Conservation (phyloP, 2,113 vertebrate species). For the Zootoca vivipara region DNA sequence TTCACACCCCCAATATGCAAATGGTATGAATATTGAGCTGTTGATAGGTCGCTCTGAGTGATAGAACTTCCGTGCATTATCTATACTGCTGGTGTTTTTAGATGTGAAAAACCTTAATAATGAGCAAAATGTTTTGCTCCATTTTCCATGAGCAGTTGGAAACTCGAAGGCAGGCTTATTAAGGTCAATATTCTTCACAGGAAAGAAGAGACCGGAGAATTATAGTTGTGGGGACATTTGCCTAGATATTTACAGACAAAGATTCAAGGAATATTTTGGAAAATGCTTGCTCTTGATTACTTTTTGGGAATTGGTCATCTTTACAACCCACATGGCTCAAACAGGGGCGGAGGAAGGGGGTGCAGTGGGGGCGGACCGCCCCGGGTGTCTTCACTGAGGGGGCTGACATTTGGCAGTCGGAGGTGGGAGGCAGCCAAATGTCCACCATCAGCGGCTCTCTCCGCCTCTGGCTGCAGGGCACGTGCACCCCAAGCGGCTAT, state of each 20-base stretch:
- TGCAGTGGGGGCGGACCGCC: no score
- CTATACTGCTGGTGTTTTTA: neutral
- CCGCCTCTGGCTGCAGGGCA: no score
- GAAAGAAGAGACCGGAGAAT: neutral
- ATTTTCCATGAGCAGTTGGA: neutral
- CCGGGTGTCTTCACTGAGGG: no score
- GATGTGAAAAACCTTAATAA: neutral
- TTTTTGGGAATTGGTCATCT: neutral
- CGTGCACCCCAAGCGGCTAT: no score
- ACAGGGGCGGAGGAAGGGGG: no score
- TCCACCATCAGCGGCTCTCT: no score
- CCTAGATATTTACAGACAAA: neutral
- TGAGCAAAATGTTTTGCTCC: neutral
- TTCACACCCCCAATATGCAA: neutral
- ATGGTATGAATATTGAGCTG: neutral
- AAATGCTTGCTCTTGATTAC: neutral
- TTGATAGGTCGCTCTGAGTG: neutral
- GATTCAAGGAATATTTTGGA: neutral
- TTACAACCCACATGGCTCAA: neutral
- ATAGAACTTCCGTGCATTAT: neutral
- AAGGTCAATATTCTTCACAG: slow-evolving; percentile 1
- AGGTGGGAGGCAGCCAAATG: no score
- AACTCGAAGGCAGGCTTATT: slow-evolving; percentile 4
- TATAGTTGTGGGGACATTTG: neutral
- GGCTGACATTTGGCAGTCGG: no score